Evolutionary conservation across 2,797 vertebrate genomes (phyloP).

Genomic region (Erethizon dorsatum): DNA sequence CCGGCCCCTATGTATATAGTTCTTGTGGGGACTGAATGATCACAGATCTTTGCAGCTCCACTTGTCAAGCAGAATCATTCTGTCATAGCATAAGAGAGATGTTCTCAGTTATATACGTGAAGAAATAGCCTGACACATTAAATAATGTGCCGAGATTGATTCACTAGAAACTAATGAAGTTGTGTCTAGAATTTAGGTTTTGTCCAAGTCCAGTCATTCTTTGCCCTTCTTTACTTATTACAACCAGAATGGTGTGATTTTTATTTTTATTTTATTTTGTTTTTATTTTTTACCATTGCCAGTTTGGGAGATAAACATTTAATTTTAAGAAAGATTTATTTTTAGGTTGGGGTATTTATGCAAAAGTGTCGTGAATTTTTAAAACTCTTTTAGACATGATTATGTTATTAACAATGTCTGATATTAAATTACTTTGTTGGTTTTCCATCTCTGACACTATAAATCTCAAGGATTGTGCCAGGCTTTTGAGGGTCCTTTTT

Average conservation of each 20-base stretch:
- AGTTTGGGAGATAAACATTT: constrained; percentile 15
- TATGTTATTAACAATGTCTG: constrained; percentile 43
- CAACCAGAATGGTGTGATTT: neutral
- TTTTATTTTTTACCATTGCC: neutral
- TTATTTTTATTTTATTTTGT: neutral
- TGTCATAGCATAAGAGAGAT: neutral
- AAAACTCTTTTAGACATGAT: neutral
- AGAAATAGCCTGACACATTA: neutral
- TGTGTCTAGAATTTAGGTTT: constrained; percentile 21
- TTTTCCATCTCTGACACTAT: constrained; percentile 32
- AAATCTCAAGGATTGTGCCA: neutral
- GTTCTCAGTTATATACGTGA: neutral
- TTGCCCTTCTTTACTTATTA: neutral
- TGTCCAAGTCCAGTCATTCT: neutral
- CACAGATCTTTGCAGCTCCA: constrained; percentile 6
- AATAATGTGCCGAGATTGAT: neutral
- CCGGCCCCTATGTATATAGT: neutral
- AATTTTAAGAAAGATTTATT: constrained; percentile 45
- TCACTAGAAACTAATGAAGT: neutral
- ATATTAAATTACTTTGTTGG: constrained; percentile 59
- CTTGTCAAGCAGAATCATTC: neutral
- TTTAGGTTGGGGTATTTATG: constrained; percentile 25
- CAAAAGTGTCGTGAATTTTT: neutral
- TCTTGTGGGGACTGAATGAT: neutral
- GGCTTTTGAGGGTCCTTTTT: neutral